Conservation (phyloP, 2,113 vertebrate genomes). For the Dromiciops gliroides region DNA sequence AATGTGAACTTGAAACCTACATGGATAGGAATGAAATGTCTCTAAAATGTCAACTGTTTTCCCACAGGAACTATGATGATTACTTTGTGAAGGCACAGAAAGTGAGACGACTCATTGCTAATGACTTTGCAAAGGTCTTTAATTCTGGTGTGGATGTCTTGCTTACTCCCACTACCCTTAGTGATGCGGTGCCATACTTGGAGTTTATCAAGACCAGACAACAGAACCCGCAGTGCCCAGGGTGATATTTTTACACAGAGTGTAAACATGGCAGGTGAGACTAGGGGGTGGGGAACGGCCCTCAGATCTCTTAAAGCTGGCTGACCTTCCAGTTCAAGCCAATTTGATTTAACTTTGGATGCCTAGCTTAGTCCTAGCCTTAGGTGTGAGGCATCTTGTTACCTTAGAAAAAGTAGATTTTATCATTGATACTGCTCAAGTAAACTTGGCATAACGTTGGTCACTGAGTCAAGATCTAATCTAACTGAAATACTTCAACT, state of each 20-base stretch:
- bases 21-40: not conserved
- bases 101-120: conserved; percentile 92
- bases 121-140: conserved; percentile 92
- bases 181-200: conserved; percentile 83
- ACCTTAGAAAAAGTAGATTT: not conserved
- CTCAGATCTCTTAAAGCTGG: not conserved
- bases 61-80: conserved; percentile 91
- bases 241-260: conserved; percentile 95
- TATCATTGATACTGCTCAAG: not conserved
- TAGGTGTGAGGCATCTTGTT: not conserved
- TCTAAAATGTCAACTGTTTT: conserved; percentile 27
- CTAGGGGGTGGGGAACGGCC: not conserved
- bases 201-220: conserved; percentile 95
- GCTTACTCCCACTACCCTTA: conserved; percentile 94
- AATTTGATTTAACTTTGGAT: not conserved
- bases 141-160: conserved; percentile 90
- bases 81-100: conserved; percentile 97
- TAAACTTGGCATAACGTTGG: not conserved
- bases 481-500: not conserved
- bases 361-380: not conserved
- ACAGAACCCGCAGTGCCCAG: conserved; percentile 93
- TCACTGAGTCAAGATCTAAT: not conserved
- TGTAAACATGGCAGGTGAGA: conserved; percentile 94
- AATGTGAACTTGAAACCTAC: not conserved
- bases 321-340: not conserved